phyloP scores from a whole-genome alignment of 92 coral and sea anemone species.

The Galaxea fascicularis region DNA sequence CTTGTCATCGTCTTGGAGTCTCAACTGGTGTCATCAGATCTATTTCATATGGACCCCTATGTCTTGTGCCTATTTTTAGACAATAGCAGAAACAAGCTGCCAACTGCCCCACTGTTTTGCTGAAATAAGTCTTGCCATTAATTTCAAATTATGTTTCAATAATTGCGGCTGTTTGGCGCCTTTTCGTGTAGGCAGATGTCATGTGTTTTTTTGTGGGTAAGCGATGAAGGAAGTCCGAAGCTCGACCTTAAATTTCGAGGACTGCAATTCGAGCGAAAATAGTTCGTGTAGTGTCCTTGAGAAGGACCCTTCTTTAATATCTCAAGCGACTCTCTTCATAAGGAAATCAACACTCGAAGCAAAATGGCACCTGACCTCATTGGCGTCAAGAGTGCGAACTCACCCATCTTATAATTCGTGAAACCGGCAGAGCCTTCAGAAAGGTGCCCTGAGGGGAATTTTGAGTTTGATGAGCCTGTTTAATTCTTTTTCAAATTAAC shows the following conservation, averaged over 20 bases:
- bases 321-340: too few relatives aligned
- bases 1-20: slow-evolving; percentile 12
- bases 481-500: too few relatives aligned
- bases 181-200: not conserved
- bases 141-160: not conserved
- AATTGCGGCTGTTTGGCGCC: slow-evolving; percentile 31
- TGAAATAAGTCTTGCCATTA: not conserved
- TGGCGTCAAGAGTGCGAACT: too few relatives aligned
- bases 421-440: too few relatives aligned
- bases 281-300: too few relatives aligned
- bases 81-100: not conserved
- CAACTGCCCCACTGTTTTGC: not conserved
- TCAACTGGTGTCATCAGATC: not conserved
- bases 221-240: not conserved
- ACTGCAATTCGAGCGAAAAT: too few relatives aligned
- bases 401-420: too few relatives aligned
- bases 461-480: too few relatives aligned
- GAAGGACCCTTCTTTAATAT: too few relatives aligned
- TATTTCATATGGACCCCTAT: not conserved
- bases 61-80: not conserved
- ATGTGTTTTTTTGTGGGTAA: not conserved
- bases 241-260: slow-evolving; percentile 7
- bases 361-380: too few relatives aligned
- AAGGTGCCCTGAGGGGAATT: too few relatives aligned
- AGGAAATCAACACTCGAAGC: too few relatives aligned